These are phyloP conservation scores for Coleophora deauratella DNA, from an alignment of 2,888 invertebrate species.

Conservation along the genomic window DNA sequence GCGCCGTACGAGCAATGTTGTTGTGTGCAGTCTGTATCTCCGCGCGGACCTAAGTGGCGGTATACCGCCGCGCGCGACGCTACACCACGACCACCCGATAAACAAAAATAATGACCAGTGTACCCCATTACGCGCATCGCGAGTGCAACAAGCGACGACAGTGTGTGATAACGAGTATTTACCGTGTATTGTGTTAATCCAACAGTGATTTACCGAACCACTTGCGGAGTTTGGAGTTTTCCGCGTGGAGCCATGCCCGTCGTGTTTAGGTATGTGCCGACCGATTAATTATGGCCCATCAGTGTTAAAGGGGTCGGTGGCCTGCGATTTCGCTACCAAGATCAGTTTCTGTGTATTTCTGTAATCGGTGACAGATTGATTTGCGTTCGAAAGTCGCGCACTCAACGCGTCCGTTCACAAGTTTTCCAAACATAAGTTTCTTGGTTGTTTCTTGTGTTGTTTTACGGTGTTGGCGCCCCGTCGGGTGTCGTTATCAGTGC, in stretches of 20 bases:
- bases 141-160: conserved; percentile 65
- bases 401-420: conserved; percentile 28
- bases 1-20: conserved; percentile 48
- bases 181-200: conserved; percentile 63
- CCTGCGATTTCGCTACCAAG: conserved; percentile 51
- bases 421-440: conserved; percentile 28
- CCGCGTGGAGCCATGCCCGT: conserved; percentile 60
- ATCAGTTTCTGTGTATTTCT: conserved; percentile 44
- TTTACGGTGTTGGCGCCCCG: conserved; percentile 50
- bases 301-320: conserved; percentile 56
- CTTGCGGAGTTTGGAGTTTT: conserved; percentile 46
- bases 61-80: conserved; percentile 45
- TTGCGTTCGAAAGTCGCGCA: conserved; percentile 16
- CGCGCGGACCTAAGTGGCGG: conserved; percentile 51
- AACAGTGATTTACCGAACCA: conserved; percentile 48
- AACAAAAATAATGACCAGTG: conserved; percentile 69
- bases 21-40: conserved; percentile 54
- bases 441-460: conserved; percentile 32
- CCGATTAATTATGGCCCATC: conserved; percentile 68
- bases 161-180: conserved; percentile 70
- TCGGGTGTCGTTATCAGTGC: conserved; percentile 47
- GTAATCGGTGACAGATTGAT: conserved; percentile 40
- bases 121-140: conserved; percentile 60
- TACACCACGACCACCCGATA: conserved; percentile 56
- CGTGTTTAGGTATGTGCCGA: conserved; percentile 67